Conservation (phyloP, 2,888 invertebrate genomes). For the Lepidochrysops patricia region DNA sequence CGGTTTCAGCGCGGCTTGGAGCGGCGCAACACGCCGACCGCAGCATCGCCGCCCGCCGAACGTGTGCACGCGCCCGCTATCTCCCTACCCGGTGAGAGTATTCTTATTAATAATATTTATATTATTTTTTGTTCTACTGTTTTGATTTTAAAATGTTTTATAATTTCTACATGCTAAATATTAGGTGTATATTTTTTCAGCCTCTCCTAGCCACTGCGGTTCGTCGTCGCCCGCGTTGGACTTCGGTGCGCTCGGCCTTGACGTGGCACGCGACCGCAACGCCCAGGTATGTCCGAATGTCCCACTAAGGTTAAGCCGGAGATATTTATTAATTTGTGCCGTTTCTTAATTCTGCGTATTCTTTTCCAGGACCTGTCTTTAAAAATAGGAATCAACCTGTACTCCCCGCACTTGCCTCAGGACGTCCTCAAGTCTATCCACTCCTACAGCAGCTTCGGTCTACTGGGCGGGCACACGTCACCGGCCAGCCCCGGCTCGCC, state of each 20-base stretch:
- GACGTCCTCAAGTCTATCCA: conserved; percentile 45
- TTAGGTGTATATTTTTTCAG: conserved; percentile 29
- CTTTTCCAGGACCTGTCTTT: conserved; percentile 59
- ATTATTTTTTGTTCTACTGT: background rate
- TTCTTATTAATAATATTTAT: background rate
- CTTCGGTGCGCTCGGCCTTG: conserved; percentile 43
- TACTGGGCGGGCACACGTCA: conserved; percentile 40
- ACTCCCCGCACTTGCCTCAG: conserved; percentile 44
- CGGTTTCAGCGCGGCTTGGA: conserved; percentile 60
- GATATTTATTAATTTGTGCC: background rate
- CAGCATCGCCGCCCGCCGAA: conserved; percentile 52
- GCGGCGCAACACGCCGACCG: conserved; percentile 46
- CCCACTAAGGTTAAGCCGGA: no score
- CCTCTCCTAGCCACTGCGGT: conserved; percentile 44
- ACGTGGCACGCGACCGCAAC: conserved; percentile 58
- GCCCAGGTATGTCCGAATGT: conserved; percentile 51
- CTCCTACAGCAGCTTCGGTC: conserved; percentile 42
- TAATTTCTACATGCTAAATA: background rate
- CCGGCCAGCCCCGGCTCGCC: conserved; percentile 60
- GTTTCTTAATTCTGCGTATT: background rate
- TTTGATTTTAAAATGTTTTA: background rate
- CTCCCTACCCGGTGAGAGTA: conserved; percentile 72
- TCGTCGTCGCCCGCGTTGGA: conserved; percentile 38
- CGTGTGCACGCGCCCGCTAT: conserved; percentile 53
- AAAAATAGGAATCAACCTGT: conserved; percentile 66